Evolutionary conservation across 2,113 vertebrate genomes (phyloP), one percentile per base, ranked within the genome.

Genomic region (Ceyx melanurus): DNA sequence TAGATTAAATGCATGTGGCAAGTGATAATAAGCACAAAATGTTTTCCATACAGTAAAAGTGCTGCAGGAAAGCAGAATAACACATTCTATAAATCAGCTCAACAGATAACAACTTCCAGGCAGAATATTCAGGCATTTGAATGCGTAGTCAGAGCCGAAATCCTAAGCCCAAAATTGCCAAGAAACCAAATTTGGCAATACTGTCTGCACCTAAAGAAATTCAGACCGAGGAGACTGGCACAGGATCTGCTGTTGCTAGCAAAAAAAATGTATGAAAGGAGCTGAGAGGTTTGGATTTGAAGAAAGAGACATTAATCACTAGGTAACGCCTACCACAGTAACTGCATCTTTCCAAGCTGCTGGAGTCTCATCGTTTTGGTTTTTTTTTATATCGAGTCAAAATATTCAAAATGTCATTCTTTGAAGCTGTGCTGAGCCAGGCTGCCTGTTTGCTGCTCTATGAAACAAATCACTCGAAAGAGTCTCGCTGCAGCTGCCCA

Each of bases 21-120:
- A 96, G 96, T 94, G 94, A 95, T 96, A 96, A 96, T 96, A 91
- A 96, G 96, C 90, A 95, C 90, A 94, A 94, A 95, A 94, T 96
- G 90, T 96, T 96, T 96, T 95, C 93, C 86, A 95, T 96, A 96
- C 80, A 94, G 92, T 93, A 93, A 93, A 93, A 96, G 93, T 75
- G 65, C 88, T 2, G 14, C 90, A 89, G 87, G 70, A 88, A 95
- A 94, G 92, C 85, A 92, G 66, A 88, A 93, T 72, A 96, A 90
- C 86, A 72, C 40, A 15, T 75, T 90, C 86, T 86, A 86, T 90
- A 95, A 74, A 86, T 61, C 65, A 82, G 73, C 80, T 88, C 86
- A 95, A 83, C 89, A 90, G 79, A 95, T 70, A 93, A 86, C 79
- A 80, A 78, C 33, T 80, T 90, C 43, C 61, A 90, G 71, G 80